These are phyloP conservation scores for Dicyrtomina minuta DNA, from an alignment of 2,888 invertebrate genomes.

Conservation along the genomic window DNA sequence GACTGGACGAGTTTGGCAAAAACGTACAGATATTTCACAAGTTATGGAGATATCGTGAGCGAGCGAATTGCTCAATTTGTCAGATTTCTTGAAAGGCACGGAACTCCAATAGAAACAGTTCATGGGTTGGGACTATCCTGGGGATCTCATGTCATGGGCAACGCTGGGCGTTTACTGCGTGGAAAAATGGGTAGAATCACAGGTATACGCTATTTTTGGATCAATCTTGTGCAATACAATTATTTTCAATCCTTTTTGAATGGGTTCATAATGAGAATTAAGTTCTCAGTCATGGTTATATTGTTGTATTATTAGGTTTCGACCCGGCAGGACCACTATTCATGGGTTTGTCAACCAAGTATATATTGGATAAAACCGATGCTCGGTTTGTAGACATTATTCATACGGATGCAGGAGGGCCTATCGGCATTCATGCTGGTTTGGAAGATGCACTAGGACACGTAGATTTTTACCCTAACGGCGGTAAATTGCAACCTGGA, in stretches of 20 bases:
- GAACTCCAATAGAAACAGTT: constrained; percentile 35
- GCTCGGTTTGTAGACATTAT: constrained; percentile 44
- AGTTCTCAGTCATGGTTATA: too few species aligned
- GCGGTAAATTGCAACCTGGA: constrained; percentile 44
- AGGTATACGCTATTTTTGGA: constrained; percentile 35
- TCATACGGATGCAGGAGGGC: constrained; percentile 37
- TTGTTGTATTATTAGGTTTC: constrained; percentile 32
- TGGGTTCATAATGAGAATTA: too few species aligned
- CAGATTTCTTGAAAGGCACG: constrained; percentile 34
- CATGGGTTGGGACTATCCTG: constrained; percentile 42
- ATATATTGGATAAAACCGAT: constrained; percentile 41
- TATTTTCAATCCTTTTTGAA: too few species aligned
- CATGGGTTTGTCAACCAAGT: constrained; percentile 26
- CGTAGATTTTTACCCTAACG: constrained; percentile 23
- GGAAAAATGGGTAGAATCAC: constrained; percentile 41
- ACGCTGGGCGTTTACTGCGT: constrained; percentile 32
- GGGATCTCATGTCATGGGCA: constrained; percentile 43
- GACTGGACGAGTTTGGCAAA: constrained; percentile 40
- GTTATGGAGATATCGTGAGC: constrained; percentile 40
- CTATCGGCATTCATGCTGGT: constrained; percentile 37
- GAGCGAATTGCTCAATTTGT: constrained; percentile 37
- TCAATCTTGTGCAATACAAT: too few species aligned
- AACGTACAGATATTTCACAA: constrained; percentile 33
- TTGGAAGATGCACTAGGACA: constrained; percentile 36
- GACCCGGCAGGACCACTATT: constrained; percentile 44